Conservation (phyloP, 1,140 invertebrate species). For the Hypsibius dujardini region DNA sequence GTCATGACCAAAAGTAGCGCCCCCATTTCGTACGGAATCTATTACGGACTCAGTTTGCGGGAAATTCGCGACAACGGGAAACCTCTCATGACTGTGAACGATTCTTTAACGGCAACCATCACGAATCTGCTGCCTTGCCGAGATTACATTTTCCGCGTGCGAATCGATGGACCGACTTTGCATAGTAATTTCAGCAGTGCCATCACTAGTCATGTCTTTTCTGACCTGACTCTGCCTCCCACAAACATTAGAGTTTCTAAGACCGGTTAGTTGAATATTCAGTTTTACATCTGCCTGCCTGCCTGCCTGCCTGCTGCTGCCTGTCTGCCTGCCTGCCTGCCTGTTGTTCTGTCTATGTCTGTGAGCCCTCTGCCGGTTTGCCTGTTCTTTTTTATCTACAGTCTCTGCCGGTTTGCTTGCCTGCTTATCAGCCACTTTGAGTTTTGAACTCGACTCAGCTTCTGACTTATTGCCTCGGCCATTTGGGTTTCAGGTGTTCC, state of each 20-base stretch:
- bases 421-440: too few species aligned
- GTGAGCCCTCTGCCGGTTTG: too few species aligned
- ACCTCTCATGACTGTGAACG: neutral
- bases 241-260: conserved; percentile 2
- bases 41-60: neutral
- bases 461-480: too few species aligned
- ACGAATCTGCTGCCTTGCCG: neutral
- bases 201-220: neutral
- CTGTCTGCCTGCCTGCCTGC: neutral
- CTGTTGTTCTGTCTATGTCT: too few species aligned
- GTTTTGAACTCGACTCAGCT: too few species aligned
- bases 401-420: too few species aligned
- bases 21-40: neutral
- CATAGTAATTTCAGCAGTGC: neutral
- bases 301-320: too few species aligned
- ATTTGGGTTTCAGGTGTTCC: too few species aligned
- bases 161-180: neutral
- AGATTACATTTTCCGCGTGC: neutral
- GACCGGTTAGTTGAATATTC: too few species aligned
- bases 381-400: too few species aligned
- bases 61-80: neutral
- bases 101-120: neutral
- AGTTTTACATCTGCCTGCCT: too few species aligned
- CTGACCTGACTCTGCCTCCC: neutral
- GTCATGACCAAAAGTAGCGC: too few species aligned